Evolutionary conservation across 2,888 invertebrate genomes (phyloP).

Genomic region (Drymonia ruficornis): DNA sequence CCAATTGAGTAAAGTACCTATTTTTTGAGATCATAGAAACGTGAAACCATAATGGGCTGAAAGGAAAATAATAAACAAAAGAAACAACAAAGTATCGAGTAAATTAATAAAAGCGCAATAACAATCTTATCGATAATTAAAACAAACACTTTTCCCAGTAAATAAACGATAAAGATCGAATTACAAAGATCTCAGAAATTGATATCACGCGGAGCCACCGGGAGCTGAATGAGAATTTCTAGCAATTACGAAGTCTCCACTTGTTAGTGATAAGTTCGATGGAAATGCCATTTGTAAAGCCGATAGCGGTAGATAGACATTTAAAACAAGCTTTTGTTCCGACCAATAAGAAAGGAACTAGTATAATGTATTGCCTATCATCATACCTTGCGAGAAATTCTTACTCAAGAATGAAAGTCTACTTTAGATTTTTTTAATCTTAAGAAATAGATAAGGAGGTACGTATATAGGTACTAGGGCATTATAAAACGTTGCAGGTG

Average conservation of each 20-base stretch:
- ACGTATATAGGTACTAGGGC: no score
- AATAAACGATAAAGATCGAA: slow-evolving; percentile 30
- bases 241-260: slow-evolving; percentile 23
- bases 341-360: background rate
- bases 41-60: no score
- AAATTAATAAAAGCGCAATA: background rate
- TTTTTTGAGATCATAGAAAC: no score
- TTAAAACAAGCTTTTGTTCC: slow-evolving; percentile 9
- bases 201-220: slow-evolving; percentile 22
- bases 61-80: no score
- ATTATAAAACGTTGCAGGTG: no score
- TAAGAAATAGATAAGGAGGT: no score
- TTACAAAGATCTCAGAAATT: slow-evolving; percentile 34
- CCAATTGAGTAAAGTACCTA: no score
- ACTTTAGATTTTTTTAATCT: no score
- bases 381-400: no score
- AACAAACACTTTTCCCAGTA: slow-evolving; percentile 9
- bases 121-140: background rate
- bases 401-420: background rate
- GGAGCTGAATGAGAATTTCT: slow-evolving; percentile 24
- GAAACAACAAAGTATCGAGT: no score
- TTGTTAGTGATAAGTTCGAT: slow-evolving; percentile 24
- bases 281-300: slow-evolving; percentile 21
- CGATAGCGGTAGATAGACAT: slow-evolving; percentile 15
- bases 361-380: no score